Evolutionary conservation across 2,888 invertebrate species (phyloP), one percentile per base, ranked within the genome.

Genomic region (Amphipoea lucens): DNA sequence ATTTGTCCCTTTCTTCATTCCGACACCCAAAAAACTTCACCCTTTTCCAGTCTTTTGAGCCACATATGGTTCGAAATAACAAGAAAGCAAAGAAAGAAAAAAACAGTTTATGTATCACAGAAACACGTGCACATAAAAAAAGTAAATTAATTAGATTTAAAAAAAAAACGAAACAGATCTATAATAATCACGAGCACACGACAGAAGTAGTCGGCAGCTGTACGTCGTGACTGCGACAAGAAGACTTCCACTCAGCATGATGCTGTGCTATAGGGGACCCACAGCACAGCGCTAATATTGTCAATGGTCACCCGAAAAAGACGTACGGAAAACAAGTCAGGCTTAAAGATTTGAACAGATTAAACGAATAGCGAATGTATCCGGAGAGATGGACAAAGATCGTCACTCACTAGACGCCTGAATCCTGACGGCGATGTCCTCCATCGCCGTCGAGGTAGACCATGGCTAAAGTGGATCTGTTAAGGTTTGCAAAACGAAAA

Each of bases 41-140:
- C 62, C 40, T 82, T 75, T 76, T 14, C 12, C 51, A 68, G 40
- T 62, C 20, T 9, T 76, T 82, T 63, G 54, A 48, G 40, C 45
- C 63, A 63, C 68, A 65, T 68, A 68, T 48, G 75, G n/a, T 67
- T 45, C 60, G 51, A 60, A 4, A n/a, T 60, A n/a, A 23, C 7
- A 57, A 23, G 23, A n/a, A 57, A 23, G 23, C 57, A 57, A n/a
- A 11, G 1, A 57, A 57, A 23, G 4, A 23, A 54, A 57, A 57
- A 60, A 60, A 11, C 11, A 11, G 12, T 60, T 60, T 60, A 60
- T n/a, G n/a, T n/a, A n/a, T 23, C 23, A 23, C 23, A 11, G 23
- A 23, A 23, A 57, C 23, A 57, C 23, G 11, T n/a, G 23, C 23
- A n/a, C n/a, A 60, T 29, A 4, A 60, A 12, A 60, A 23, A 23